Percentiles rank a stretch among this genome's conserved stretches.
phyloP scores from a whole-genome alignment of 2,888 invertebrate species.

The Drosophila lacicola region DNA sequence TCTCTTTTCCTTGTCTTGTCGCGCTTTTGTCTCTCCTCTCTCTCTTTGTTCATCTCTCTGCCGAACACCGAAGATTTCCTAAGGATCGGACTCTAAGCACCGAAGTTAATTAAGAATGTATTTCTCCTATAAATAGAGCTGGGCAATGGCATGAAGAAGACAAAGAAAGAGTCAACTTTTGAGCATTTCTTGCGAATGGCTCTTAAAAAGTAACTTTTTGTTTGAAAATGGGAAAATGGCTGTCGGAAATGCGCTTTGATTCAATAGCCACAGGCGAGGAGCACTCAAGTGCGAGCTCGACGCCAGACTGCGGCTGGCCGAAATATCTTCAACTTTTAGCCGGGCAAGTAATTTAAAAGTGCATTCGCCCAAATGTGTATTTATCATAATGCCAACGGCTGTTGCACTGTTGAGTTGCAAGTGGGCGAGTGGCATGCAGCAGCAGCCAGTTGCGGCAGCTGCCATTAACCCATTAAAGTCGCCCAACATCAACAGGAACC shows the following conservation, averaged over 20 bases:
- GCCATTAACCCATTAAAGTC: conserved; percentile 76
- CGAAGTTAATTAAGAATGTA: no score
- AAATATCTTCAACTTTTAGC: conserved; percentile 30
- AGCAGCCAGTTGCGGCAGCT: conserved; percentile 34
- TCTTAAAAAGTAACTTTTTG: conserved; percentile 45
- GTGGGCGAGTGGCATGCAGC: neutral
- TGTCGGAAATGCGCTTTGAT: conserved; percentile 66
- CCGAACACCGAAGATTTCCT: no score
- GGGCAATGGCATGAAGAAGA: no score
- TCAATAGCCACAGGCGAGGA: conserved; percentile 60
- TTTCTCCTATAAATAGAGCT: no score
- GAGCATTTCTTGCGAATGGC: conserved; percentile 55
- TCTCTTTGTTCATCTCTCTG: neutral
- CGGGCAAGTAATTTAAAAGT: conserved; percentile 70
- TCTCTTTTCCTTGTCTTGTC: neutral
- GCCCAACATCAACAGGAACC: conserved; percentile 52
- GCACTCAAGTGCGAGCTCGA: conserved; percentile 27
- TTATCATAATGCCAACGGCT: conserved; percentile 71
- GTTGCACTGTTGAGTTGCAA: conserved; percentile 37
- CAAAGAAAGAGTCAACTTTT: conserved; percentile 24
- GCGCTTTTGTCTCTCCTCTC: no score
- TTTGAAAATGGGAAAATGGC: conserved; percentile 72
- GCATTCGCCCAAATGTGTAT: conserved; percentile 71
- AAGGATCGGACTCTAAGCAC: no score
- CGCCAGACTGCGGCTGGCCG: neutral